Conservation (phyloP, 2,797 vertebrate genomes). For the Propithecus perrieri region DNA sequence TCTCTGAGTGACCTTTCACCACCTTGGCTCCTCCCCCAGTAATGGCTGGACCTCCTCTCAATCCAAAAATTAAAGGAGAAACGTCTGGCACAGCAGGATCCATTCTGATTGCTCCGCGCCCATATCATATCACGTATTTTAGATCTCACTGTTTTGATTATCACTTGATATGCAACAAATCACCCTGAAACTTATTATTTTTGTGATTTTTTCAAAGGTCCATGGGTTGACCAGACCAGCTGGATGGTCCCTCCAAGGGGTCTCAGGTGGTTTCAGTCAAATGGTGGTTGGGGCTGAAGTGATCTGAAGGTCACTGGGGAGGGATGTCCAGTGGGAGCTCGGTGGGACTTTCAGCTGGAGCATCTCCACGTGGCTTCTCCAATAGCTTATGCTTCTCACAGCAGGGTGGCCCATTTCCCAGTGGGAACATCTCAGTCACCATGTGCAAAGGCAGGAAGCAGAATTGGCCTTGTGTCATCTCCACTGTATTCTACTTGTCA, state of each 20-base stretch:
- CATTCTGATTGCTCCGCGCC: background rate
- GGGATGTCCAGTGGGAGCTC: background rate
- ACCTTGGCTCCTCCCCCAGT: background rate
- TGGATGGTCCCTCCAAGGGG: background rate
- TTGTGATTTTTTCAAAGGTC: background rate
- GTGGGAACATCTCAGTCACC: background rate
- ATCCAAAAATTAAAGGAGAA: background rate
- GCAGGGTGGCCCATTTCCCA: background rate
- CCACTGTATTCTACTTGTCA: background rate
- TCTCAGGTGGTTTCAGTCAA: background rate
- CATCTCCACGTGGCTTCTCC: background rate
- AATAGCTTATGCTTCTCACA: background rate
- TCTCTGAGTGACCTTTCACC: background rate
- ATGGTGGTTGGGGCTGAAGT: background rate
- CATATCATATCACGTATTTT: background rate
- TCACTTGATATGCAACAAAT: background rate
- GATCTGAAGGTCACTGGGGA: background rate
- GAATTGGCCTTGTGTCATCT: background rate
- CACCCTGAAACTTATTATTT: background rate
- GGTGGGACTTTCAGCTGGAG: background rate
- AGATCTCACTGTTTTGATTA: background rate
- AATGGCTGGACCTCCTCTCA: background rate
- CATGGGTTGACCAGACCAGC: background rate
- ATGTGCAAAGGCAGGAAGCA: background rate
- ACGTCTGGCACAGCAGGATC: background rate